A percentile compares a stretch with the other conserved stretches of the same genome.
phyloP scores from a whole-genome alignment of 1,140 invertebrate species.

The Apolygus lucorum region DNA sequence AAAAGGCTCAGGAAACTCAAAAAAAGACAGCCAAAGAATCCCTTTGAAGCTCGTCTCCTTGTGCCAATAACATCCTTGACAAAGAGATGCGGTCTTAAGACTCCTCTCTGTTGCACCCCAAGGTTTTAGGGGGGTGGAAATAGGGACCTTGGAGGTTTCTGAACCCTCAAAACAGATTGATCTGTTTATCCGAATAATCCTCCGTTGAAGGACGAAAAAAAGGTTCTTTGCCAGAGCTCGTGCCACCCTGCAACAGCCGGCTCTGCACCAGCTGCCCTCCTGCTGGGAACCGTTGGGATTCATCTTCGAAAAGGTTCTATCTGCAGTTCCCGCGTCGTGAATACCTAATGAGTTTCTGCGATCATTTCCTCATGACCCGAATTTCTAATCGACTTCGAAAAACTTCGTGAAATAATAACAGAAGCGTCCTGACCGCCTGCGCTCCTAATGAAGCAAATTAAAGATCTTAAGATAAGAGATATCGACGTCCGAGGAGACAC shows the following conservation, averaged over 20 bases:
- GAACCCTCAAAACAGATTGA: slow-evolving; percentile 1
- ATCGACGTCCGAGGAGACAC: background rate
- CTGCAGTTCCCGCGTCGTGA: background rate
- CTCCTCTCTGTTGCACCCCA: background rate
- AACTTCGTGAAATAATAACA: background rate
- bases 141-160: background rate
- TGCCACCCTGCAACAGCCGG: background rate
- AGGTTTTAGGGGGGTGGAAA: background rate
- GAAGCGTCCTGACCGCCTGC: background rate
- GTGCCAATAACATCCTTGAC: background rate
- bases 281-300: slow-evolving; percentile 8
- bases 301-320: background rate
- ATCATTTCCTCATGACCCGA: background rate
- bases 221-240: background rate
- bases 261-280: background rate
- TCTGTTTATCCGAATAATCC: slow-evolving; percentile 13
- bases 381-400: background rate
- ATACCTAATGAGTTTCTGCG: background rate
- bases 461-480: background rate
- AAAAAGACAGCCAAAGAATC: background rate
- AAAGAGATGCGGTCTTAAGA: background rate
- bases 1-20: background rate
- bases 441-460: background rate
- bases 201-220: background rate
- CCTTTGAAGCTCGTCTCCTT: background rate